phyloP scores from a whole-genome alignment of 92 coral and sea anemone species.

The Zoanthus sociatus region DNA sequence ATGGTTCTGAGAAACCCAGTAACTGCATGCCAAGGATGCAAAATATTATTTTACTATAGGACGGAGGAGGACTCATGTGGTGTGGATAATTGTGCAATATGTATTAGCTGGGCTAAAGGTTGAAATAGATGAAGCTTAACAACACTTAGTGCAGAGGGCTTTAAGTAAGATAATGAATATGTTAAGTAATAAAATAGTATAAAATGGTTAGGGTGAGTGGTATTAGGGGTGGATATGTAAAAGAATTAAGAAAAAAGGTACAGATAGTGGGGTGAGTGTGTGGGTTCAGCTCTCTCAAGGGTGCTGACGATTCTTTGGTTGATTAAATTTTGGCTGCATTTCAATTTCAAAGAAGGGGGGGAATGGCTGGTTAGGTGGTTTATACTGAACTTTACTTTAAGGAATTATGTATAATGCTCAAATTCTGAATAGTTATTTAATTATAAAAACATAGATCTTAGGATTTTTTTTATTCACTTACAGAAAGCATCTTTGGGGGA shows the following conservation, averaged over 20 bases:
- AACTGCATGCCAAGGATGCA: neutral
- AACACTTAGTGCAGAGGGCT: neutral
- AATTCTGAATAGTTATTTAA: constrained; percentile 37
- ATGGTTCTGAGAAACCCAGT: constrained; percentile 7
- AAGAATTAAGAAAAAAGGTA: neutral
- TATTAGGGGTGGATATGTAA: neutral
- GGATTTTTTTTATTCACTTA: constrained; percentile 36
- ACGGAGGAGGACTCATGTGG: constrained; percentile 7
- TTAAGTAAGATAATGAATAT: constrained; percentile 1
- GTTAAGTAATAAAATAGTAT: neutral
- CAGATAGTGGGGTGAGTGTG: constrained; percentile 8
- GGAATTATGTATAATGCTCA: neutral
- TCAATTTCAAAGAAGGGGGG: neutral
- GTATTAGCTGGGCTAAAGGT: constrained; percentile 4
- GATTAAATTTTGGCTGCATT: constrained; percentile 8
- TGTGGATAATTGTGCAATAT: neutral
- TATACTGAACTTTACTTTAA: constrained; percentile 1
- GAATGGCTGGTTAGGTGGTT: constrained; percentile 14
- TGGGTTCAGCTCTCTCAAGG: constrained; percentile 1
- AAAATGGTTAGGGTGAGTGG: constrained; percentile 10
- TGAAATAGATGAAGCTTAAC: neutral
- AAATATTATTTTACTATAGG: neutral
- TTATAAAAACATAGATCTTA: constrained; percentile 50
- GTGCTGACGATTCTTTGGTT: neutral
- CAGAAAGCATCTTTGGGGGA: constrained; percentile 57